Percentiles rank a stretch among this genome's conserved stretches.
These are phyloP conservation scores for Bagarius yarrelli DNA, from an alignment of 2,113 vertebrate genomes.

Conservation along the genomic window DNA sequence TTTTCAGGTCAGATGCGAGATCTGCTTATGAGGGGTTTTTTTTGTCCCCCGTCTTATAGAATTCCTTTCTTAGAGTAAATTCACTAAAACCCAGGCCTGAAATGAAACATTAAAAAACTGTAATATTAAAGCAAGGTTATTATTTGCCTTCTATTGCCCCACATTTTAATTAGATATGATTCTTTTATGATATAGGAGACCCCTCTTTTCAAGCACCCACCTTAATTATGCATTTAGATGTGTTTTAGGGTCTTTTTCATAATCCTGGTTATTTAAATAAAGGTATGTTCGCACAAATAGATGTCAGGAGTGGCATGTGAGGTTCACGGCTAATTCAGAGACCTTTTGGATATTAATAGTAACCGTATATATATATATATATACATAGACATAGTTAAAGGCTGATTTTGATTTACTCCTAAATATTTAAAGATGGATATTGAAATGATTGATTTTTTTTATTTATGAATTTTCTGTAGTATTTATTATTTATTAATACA, in stretches of 20 bases:
- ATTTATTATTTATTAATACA: not conserved
- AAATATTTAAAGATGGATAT: not conserved
- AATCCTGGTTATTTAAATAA: slow-evolving; percentile 34
- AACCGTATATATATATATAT: slow-evolving; percentile 30
- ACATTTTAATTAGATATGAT: slow-evolving; percentile 69
- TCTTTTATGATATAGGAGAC: slow-evolving; percentile 43
- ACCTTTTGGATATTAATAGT: slow-evolving; percentile 29
- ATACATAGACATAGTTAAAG: not conserved
- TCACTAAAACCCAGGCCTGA: slow-evolving; percentile 57
- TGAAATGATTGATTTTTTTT: not conserved
- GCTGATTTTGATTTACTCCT: not conserved
- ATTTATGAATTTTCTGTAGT: not conserved
- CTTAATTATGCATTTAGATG: slow-evolving; percentile 38
- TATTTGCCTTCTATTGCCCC: slow-evolving; percentile 68
- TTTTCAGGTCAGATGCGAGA: slow-evolving; percentile 99
- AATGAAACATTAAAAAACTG: slow-evolving; percentile 58
- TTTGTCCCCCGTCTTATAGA: slow-evolving; percentile 57
- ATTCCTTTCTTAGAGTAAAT: slow-evolving; percentile 87
- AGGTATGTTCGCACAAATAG: slow-evolving; percentile 41
- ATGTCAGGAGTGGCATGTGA: slow-evolving; percentile 39
- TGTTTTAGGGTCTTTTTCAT: slow-evolving; percentile 18
- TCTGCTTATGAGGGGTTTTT: slow-evolving; percentile 90
- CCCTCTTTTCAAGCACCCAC: slow-evolving; percentile 18
- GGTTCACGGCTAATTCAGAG: slow-evolving; percentile 21
- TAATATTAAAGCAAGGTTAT: slow-evolving; percentile 73